Evolutionary conservation across 2,113 vertebrate genomes (phyloP).

Genomic region (Semnornis frantzii): DNA sequence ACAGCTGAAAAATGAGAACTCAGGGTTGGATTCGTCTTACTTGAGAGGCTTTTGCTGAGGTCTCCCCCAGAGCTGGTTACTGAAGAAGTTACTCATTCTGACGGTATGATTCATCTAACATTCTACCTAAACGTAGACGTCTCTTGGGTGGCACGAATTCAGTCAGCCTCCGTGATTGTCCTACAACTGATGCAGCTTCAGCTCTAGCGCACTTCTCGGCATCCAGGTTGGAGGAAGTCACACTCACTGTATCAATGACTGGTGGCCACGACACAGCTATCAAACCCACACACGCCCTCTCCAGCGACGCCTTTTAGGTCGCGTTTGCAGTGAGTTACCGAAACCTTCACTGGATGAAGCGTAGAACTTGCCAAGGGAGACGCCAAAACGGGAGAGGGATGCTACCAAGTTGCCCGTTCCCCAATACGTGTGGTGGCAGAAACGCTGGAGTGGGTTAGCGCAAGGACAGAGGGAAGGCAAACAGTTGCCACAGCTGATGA

Average conservation of each 20-base stretch:
- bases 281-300: not conserved
- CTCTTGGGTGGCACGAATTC: not conserved
- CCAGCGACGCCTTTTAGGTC: not conserved
- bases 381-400: not conserved
- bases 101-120: not conserved
- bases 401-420: not conserved
- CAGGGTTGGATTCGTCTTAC: not conserved
- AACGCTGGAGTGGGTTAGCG: not conserved
- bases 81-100: not conserved
- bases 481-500: not conserved
- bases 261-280: not conserved
- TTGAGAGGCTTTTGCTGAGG: not conserved
- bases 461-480: not conserved
- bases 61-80: not conserved
- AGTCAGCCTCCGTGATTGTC: not conserved
- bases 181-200: not conserved
- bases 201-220: not conserved
- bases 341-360: not conserved
- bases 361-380: not conserved
- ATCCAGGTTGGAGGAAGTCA: not conserved
- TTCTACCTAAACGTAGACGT: not conserved
- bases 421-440: rapidly evolving
- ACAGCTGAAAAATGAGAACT: not conserved
- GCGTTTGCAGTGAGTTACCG: not conserved
- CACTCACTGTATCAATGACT: not conserved